Percentiles rank a stretch among this genome's conserved stretches.
phyloP scores from a whole-genome alignment of 2,113 vertebrate species.

The Mobula birostris region DNA sequence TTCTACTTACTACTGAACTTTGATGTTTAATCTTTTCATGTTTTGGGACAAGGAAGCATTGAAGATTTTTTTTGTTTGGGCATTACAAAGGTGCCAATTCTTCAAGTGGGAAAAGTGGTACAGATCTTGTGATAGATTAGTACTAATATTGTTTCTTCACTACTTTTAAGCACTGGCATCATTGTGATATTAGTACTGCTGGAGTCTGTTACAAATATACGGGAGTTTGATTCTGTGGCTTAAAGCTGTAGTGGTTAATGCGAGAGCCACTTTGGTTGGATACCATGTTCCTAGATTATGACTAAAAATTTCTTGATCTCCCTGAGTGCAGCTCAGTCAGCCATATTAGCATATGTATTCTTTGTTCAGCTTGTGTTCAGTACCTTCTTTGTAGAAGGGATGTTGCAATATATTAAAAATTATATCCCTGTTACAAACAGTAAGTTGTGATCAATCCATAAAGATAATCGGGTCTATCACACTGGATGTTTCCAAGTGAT shows the following conservation, averaged over 20 bases:
- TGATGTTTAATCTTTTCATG: constrained; percentile 26
- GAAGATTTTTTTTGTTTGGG: constrained; percentile 11
- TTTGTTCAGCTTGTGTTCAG: background rate
- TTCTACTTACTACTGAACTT: constrained; percentile 38
- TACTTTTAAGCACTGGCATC: constrained; percentile 3
- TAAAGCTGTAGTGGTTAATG: background rate
- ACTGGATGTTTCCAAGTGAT: background rate
- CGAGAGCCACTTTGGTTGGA: background rate
- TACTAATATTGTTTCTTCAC: constrained; percentile 13
- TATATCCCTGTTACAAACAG: background rate
- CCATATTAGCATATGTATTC: background rate
- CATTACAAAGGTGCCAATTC: constrained; percentile 31
- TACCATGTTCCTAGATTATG: background rate
- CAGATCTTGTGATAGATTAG: constrained; percentile 6
- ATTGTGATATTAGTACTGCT: constrained; percentile 12
- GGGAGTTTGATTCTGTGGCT: constrained; percentile 12
- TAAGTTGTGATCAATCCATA: background rate
- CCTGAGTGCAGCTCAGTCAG: background rate
- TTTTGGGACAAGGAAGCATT: constrained; percentile 16
- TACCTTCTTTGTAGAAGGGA: background rate
- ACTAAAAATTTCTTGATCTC: background rate
- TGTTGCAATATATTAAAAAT: constrained; percentile 25
- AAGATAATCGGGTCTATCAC: constrained; percentile 7
- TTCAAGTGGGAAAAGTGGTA: background rate
- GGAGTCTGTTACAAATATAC: background rate